phyloP scores from a whole-genome alignment of 2,113 vertebrate genomes.

The Mormyrus lacerda region DNA sequence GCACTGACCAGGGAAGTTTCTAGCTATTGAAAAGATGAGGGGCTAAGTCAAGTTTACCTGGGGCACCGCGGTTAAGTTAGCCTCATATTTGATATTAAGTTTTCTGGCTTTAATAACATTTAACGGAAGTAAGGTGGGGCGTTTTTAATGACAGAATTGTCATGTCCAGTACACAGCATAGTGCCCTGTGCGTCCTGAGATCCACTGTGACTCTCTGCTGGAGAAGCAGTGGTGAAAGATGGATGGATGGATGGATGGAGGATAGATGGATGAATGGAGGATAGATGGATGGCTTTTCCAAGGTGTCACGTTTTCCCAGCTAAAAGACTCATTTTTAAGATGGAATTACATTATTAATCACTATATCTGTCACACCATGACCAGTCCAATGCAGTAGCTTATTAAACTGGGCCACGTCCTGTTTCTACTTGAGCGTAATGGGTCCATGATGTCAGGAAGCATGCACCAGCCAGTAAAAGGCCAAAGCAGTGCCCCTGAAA shows the following conservation, averaged over 20 bases:
- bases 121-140: no score
- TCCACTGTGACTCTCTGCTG: background rate
- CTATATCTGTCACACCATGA: background rate
- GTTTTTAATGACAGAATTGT: no score
- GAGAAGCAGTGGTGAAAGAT: background rate
- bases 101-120: no score
- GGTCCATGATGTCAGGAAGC: slow-evolving; percentile 43
- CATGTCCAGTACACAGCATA: no score
- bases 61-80: no score
- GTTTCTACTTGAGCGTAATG: slow-evolving; percentile 2
- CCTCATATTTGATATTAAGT: no score
- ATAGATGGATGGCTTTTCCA: background rate
- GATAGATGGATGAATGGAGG: background rate
- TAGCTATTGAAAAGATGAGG: no score
- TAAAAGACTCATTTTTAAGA: background rate
- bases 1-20: no score
- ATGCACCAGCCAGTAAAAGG: slow-evolving; percentile 25
- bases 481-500: slow-evolving; percentile 3
- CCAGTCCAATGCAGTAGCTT: background rate
- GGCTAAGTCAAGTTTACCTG: no score
- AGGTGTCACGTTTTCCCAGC: background rate
- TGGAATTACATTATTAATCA: background rate
- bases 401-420: background rate
- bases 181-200: background rate
- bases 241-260: background rate